These are phyloP conservation scores for Bicyclus anynana DNA, from an alignment of 1,140 invertebrate genomes.

Conservation along the genomic window DNA sequence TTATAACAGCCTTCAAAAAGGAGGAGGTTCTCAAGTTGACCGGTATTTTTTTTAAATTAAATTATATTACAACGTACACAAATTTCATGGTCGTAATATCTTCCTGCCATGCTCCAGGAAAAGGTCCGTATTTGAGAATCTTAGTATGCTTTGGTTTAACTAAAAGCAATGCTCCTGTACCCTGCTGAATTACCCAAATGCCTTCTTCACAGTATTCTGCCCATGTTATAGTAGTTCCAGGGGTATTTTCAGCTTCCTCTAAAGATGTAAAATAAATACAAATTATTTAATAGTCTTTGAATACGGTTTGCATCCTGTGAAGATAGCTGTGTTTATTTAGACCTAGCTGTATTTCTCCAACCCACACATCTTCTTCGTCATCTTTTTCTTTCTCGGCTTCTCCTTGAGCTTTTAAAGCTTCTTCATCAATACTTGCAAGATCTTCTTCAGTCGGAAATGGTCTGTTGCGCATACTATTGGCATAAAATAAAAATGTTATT, in stretches of 20 bases:
- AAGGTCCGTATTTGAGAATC: slow-evolving; percentile 58
- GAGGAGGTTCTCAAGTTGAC: too few species aligned
- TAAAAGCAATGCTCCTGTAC: slow-evolving; percentile 56
- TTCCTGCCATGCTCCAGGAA: slow-evolving; percentile 62
- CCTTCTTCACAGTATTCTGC: slow-evolving; percentile 58
- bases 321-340: too few species aligned
- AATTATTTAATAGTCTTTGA: not conserved
- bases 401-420: slow-evolving; percentile 63
- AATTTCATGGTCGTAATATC: slow-evolving; percentile 55
- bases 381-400: slow-evolving; percentile 52
- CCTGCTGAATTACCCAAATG: slow-evolving; percentile 59
- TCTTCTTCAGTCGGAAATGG: slow-evolving; percentile 68
- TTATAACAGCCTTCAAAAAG: too few species aligned
- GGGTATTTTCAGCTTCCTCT: slow-evolving; percentile 58
- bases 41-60: too few species aligned
- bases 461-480: slow-evolving; percentile 50
- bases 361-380: slow-evolving; percentile 57
- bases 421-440: slow-evolving; percentile 65
- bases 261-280: not conserved
- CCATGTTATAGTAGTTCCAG: slow-evolving; percentile 61
- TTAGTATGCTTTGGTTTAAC: slow-evolving; percentile 51
- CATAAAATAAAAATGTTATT: not conserved
- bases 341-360: slow-evolving; percentile 67
- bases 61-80: slow-evolving; percentile 36
- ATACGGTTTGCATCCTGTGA: too few species aligned